Conservation (phyloP, 2,113 vertebrate species). For the Hemichromis elongatus region DNA sequence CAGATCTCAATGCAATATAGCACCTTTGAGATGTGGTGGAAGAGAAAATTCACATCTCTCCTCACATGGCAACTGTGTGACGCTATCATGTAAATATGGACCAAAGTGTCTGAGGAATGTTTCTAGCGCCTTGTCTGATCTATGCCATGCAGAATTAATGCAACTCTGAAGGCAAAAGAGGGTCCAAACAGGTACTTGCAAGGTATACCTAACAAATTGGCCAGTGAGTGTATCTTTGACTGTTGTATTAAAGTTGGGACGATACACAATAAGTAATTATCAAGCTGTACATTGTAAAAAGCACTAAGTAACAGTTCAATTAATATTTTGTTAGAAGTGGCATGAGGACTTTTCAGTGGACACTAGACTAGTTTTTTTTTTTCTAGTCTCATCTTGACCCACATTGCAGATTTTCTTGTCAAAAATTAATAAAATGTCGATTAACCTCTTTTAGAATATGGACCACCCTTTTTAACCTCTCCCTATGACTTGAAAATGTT, state of each 20-base stretch:
- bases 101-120: background rate
- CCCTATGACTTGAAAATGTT: background rate
- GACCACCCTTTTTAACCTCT: background rate
- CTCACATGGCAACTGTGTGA: background rate
- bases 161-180: background rate
- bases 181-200: background rate
- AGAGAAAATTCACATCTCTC: background rate
- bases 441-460: background rate
- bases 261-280: background rate
- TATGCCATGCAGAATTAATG: background rate
- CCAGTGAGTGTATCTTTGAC: background rate
- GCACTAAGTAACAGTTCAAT: background rate
- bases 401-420: background rate
- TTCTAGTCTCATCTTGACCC: background rate
- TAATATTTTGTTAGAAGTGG: background rate
- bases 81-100: background rate
- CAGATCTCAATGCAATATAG: background rate
- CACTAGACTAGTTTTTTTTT: background rate
- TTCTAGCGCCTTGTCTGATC: background rate
- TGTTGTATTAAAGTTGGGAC: background rate
- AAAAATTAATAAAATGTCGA: rapidly evolving
- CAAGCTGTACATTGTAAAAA: background rate
- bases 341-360: background rate
- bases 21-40: background rate
- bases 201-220: background rate